Base-by-base conservation (phyloP, 2,888 invertebrate species). In the Protonemura montana region DNA sequence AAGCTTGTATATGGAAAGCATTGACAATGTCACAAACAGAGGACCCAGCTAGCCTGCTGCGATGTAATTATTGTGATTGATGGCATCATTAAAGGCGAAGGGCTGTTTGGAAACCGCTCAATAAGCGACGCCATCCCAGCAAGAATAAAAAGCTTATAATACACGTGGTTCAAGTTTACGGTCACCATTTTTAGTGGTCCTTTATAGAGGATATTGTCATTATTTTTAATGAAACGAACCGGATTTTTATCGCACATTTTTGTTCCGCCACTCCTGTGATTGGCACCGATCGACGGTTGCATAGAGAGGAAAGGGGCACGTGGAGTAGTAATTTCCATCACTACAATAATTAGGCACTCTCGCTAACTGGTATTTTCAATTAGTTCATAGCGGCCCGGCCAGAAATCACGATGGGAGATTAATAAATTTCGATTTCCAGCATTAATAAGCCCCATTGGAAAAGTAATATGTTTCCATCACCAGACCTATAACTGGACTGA, bases 61-160 rank as follows among this genome's bases (percentile, higher is more conserved):
- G 59, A 59, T 59, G 59, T 59, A 59, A 59, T 59, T 59, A 59
- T 59, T 59, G 13, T 59, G 59, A 59, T 59, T 59, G 59, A 59
- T 59, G 59, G 13, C 59, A 59, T 21, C 59, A 21, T 59, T 59
- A 59, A 59, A 3, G 59, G 59, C 59, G 59, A 59, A 10, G 59
- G 21, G 59, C 59, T 21, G 21, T 59, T 59, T 10, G 7, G 59
- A 59, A 59, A 2, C 59, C 59, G 59, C 59, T 59, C 59, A 59
- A 59, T 59, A 59, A 59, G 59, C 59, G 59, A 59, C 3, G 21
- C 59, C 59, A 59, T 21, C 21, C 59, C 59, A 13, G 13, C 59
- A 59, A 13, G 21, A 59, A 59, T 59, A 13, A 21, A 59, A 7
- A 59, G 59, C 59, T 59, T 21, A 59, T 35, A 59, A 59, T 59